These are phyloP conservation scores for Cebus imitator DNA, from an alignment of 2,113 vertebrate species.

Conservation along the genomic window DNA sequence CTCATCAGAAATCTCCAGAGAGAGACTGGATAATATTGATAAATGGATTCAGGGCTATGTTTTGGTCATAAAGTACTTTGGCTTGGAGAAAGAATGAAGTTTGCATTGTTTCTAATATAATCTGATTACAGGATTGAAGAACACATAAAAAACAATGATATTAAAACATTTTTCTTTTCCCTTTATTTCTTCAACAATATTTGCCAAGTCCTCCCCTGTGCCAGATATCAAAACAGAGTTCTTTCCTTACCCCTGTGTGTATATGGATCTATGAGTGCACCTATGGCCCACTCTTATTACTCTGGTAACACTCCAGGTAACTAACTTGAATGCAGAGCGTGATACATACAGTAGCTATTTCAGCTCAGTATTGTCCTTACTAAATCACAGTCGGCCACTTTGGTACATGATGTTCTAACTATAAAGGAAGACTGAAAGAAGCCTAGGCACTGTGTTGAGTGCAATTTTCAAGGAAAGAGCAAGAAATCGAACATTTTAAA, in stretches of 20 bases:
- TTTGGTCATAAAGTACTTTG: slow-evolving; percentile 19
- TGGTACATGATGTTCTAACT: slow-evolving; percentile 70
- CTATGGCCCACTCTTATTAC: slow-evolving; percentile 56
- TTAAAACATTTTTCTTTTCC: slow-evolving; percentile 53
- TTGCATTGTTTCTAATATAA: slow-evolving; percentile 46
- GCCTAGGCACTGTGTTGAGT: slow-evolving; percentile 67
- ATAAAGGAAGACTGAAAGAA: slow-evolving; percentile 71
- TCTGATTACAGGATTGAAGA: not conserved
- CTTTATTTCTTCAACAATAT: slow-evolving; percentile 40
- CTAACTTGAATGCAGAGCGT: slow-evolving; percentile 61
- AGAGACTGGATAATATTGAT: not conserved
- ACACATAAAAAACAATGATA: slow-evolving; percentile 8
- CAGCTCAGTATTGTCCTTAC: slow-evolving; percentile 69
- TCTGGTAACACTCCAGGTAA: slow-evolving; percentile 69
- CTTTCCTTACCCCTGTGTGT: slow-evolving; percentile 31
- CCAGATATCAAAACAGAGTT: slow-evolving; percentile 42
- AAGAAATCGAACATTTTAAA: slow-evolving; percentile 74
- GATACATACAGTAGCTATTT: slow-evolving; percentile 71
- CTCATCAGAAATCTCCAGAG: slow-evolving; percentile 29
- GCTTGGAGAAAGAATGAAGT: not conserved
- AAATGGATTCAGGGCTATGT: not conserved
- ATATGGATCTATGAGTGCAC: not conserved
- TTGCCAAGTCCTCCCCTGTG: slow-evolving; percentile 32
- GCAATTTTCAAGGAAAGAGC: slow-evolving; percentile 76
- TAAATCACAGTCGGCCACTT: slow-evolving; percentile 68